These are phyloP conservation scores for Panulirus ornatus DNA, from an alignment of 1,140 invertebrate species.

Conservation along the genomic window DNA sequence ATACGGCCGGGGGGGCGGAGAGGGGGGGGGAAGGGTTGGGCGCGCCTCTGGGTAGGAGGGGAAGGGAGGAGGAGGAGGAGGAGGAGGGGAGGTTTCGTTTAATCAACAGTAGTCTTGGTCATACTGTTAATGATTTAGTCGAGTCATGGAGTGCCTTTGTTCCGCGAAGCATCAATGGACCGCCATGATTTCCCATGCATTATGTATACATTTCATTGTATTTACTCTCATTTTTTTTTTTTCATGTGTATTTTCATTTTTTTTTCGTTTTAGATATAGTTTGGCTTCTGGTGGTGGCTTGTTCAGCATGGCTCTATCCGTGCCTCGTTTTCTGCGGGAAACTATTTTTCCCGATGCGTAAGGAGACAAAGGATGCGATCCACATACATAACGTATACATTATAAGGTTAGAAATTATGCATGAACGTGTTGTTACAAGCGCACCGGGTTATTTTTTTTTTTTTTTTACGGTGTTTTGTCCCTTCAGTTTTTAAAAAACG, in stretches of 20 bases:
- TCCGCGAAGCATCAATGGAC: no score
- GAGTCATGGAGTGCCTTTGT: not conserved
- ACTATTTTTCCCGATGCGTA: no score
- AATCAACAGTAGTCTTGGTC: not conserved
- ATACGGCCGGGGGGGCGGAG: no score
- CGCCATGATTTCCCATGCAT: no score
- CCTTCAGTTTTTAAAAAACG: not conserved
- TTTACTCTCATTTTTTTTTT: not conserved
- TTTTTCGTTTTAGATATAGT: not conserved
- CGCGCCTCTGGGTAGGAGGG: not conserved
- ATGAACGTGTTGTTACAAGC: no score
- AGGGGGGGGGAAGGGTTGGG: not conserved
- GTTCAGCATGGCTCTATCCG: no score
- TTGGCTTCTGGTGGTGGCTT: no score
- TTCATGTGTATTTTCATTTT: not conserved
- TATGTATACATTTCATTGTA: not conserved
- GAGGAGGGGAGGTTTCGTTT: not conserved
- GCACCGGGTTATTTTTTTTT: no score
- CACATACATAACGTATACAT: no score
- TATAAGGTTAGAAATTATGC: no score
- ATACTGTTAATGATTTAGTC: not conserved
- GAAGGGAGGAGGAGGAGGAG: not conserved
- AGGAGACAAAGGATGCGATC: no score
- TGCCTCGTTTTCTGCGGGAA: no score
- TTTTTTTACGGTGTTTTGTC: not conserved